Percentiles rank a stretch among this genome's conserved stretches.
phyloP scores from a whole-genome alignment of 2,888 invertebrate genomes.

The Corbicula japonica region DNA sequence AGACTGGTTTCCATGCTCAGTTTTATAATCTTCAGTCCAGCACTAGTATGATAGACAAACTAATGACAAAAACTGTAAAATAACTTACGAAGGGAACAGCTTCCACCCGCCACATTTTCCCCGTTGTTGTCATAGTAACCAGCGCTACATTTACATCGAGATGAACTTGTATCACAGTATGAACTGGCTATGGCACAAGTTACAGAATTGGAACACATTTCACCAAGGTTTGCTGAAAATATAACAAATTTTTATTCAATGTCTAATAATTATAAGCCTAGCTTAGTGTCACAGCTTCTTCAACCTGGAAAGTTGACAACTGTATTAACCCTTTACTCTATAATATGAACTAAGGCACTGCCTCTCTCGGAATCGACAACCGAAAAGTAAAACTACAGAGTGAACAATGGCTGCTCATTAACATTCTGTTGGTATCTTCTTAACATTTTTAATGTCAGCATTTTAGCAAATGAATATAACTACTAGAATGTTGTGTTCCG shows the following conservation, averaged over 20 bases:
- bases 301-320: too few species aligned
- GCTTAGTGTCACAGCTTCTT: too few species aligned
- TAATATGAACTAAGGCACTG: too few species aligned
- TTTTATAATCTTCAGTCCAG: background rate
- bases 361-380: too few species aligned
- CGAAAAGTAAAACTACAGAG: too few species aligned
- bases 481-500: too few species aligned
- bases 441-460: too few species aligned
- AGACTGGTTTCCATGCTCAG: too few species aligned
- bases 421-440: too few species aligned
- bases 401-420: too few species aligned
- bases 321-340: too few species aligned
- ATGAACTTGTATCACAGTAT: background rate
- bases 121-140: conserved; percentile 43
- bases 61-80: background rate
- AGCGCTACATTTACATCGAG: conserved; percentile 13
- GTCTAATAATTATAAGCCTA: background rate
- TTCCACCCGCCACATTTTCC: background rate
- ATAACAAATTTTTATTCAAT: background rate
- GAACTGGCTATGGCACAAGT: conserved; percentile 9
- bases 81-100: conserved; percentile 28
- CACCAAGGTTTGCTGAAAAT: conserved; percentile 24
- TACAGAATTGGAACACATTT: background rate
- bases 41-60: background rate
- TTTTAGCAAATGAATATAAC: too few species aligned